phyloP scores from a whole-genome alignment of 2,888 invertebrate species.

The Ecliptopera silaceata region DNA sequence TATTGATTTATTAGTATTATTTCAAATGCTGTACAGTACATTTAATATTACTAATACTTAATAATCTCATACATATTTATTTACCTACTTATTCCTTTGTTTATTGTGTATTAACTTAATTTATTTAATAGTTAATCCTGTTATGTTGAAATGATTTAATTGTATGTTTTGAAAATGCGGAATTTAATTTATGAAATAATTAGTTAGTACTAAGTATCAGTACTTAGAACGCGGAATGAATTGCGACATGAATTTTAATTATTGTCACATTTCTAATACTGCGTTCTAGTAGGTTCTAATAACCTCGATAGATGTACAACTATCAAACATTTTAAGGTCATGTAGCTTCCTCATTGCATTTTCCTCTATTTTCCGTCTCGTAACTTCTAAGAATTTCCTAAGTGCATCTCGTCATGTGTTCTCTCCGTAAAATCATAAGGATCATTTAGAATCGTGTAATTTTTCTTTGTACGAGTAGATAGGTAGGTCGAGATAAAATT shows the following conservation, averaged over 20 bases:
- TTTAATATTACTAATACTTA: no score
- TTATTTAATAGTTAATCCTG: no score
- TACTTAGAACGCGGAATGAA: slow-evolving; percentile 44
- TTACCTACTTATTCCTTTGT: no score
- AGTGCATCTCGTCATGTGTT: no score
- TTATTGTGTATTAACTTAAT: no score
- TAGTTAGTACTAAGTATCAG: slow-evolving; percentile 24
- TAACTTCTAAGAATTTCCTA: slow-evolving; percentile 32
- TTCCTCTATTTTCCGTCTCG: slow-evolving; percentile 42
- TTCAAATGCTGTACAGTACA: no score
- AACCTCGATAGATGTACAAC: not conserved
- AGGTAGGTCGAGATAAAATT: no score
- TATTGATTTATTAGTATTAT: no score
- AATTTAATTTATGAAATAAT: slow-evolving; percentile 14
- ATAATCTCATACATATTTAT: no score
- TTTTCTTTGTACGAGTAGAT: no score
- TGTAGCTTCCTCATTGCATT: slow-evolving; percentile 44
- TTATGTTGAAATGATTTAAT: not conserved
- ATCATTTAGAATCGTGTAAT: no score
- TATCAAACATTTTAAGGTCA: slow-evolving; percentile 38
- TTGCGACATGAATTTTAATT: slow-evolving; percentile 41
- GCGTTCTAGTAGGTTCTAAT: slow-evolving; percentile 9
- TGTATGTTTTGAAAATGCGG: slow-evolving; percentile 25
- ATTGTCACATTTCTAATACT: slow-evolving; percentile 21
- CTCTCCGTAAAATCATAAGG: no score